Evolutionary conservation across 2,888 invertebrate species (phyloP), one percentile per base, ranked within the genome.

Genomic region (Chaitophorus viminalis): DNA sequence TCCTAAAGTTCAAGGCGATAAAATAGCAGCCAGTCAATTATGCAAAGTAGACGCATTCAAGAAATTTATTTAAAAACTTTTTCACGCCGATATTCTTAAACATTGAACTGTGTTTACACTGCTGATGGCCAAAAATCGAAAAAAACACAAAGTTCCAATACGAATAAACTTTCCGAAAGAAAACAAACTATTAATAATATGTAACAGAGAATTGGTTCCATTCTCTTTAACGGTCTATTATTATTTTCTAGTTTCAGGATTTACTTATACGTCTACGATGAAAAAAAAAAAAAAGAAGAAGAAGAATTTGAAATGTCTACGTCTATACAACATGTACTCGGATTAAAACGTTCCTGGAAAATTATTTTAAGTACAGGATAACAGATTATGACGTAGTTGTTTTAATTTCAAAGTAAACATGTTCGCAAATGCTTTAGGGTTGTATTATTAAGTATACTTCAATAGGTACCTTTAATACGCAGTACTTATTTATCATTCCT

Each of bases 11-110:
- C 11, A 31, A 46, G 31, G 78, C 70, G 78, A 85, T 85, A 85
- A 85, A 85, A 85, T 29, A 86, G 78, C 29, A 78, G 78, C 72
- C 68, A 79, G 78, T 86, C 86, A 79, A 72, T 79, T 86, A 86
- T 86, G 86, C 54, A 78, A 79, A 78, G 70, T 33, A 86, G 70
- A 31, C 25, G 68, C 72, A 29, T 46, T 77, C 36, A 33, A 4
- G 33, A 85, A 78, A 85, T 85, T 29, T 86, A 79, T 86, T 79
- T 72, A 36, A 86, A 86, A 86, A 86, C 86, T 86, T 86, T 78
- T 79, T 72, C 65, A 36, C 14, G 14, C 11, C 21, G 60, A 84
- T 84, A 76, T 84, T 54, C 29, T n/a, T 70, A 70, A 76, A 78
- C 78, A 70, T 33, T 21, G 8, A 8, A 72, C 78, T 86, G 60